Evolutionary conservation across 2,888 invertebrate species (phyloP), one percentile per base, ranked within the genome.

Genomic region (Elgonia sp.): DNA sequence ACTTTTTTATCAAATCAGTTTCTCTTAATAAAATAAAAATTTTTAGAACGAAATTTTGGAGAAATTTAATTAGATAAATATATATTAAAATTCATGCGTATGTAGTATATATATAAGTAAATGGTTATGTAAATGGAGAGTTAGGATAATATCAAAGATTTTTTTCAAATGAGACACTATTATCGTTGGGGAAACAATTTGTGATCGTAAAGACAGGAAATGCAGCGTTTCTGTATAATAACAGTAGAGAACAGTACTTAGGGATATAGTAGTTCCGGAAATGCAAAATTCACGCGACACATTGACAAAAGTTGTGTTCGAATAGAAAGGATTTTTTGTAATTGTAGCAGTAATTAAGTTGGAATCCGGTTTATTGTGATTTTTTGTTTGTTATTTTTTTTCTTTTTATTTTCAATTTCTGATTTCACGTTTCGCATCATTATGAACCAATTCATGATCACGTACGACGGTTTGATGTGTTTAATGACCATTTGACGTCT

Each of bases 401-500:
- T 29, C 29, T 29, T 29, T 29, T 29, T 29, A 29, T 29, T 29
- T 29, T 29, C 29, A 29, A 29, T 53, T 53, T n/a, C n/a, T 53
- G 7, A 53, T 53, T 53, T 14, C 14, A 53, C n/a, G 0, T 53
- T 53, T 53, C 7, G n/a, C 53, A n/a, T 16, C n/a, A 53, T n/a
- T 53, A 53, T n/a, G 2, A 53, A 57, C 39, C 40, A 39, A 39
- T 73, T 40, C 20, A 21, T 20, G 73, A 57, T 55, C 55, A 57
- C 5, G 14, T 39, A 72, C 37, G 18, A 39, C 18, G 50, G 69
- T 46, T 69, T 21, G 18, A 21, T 20, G 21, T 69, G 69, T 50
- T 72, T 50, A 72, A 37, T 72, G 55, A 55, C 18, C 53, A 72
- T 55, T 72, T 72, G 72, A 72, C 72, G 55, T 72, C 16, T 37